Conservation (phyloP, 2,888 invertebrate genomes). For the Syritta pipiens region DNA sequence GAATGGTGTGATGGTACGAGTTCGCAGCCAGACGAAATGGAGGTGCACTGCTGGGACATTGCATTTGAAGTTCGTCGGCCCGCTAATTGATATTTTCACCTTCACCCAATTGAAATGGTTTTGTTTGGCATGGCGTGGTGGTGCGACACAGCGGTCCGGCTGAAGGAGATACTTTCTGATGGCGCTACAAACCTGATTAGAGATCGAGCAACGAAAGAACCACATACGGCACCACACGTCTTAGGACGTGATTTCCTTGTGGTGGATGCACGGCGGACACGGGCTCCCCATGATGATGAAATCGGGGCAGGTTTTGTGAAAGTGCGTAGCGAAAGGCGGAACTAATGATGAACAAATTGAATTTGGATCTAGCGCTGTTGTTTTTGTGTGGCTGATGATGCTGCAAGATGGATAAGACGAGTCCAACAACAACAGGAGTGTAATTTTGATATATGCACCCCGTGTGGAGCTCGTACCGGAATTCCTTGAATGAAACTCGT, state of each 20-base stretch:
- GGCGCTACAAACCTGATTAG: constrained; percentile 65
- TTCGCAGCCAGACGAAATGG: constrained; percentile 47
- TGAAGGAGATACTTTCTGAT: constrained; percentile 44
- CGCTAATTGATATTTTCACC: constrained; percentile 68
- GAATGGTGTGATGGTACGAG: constrained; percentile 51
- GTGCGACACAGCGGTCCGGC: constrained; percentile 1
- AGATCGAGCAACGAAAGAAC: constrained; percentile 52
- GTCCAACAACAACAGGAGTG: constrained; percentile 18
- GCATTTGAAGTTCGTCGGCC: constrained; percentile 51
- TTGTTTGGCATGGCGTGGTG: constrained; percentile 36
- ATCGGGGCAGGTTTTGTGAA: constrained; percentile 63
- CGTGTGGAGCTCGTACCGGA: constrained; percentile 29
- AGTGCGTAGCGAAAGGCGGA: constrained; percentile 69
- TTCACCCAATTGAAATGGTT: constrained; percentile 65
- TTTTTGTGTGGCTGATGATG: constrained; percentile 30
- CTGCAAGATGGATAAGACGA: constrained; percentile 27
- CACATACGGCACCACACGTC: constrained; percentile 18
- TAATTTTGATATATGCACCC: constrained; percentile 42
- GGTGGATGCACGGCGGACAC: constrained; percentile 16
- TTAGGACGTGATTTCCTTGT: constrained; percentile 61
- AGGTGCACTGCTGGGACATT: constrained; percentile 37
- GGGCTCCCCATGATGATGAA: constrained; percentile 54
- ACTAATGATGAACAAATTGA: constrained; percentile 66
- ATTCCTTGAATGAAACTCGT: background rate
- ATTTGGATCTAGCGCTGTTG: constrained; percentile 58